Conservation (phyloP, 2,797 vertebrate species). For the Acestrorhynchus altus region DNA sequence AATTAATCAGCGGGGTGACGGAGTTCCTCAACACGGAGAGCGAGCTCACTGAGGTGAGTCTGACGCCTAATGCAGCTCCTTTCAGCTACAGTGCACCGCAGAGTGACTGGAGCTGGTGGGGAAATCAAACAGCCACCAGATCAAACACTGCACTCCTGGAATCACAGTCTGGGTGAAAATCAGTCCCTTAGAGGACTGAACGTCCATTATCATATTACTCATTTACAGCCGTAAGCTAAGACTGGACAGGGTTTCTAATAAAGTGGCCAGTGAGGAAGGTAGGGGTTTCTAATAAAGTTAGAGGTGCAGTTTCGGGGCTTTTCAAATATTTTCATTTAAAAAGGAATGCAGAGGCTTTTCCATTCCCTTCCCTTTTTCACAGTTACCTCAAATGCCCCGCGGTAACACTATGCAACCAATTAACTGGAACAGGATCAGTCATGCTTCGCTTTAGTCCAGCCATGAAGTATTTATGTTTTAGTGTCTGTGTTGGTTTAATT, state of each 20-base stretch:
- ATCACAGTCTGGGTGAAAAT: not conserved
- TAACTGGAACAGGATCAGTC: not conserved
- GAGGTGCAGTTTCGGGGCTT: no score
- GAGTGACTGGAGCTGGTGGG: not conserved
- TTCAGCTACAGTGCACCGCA: not conserved
- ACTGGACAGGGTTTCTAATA: no score
- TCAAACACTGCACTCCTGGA: not conserved
- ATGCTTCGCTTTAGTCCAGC: not conserved
- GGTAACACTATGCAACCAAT: not conserved
- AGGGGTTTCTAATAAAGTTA: not conserved
- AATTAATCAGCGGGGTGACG: slow-evolving; percentile 95
- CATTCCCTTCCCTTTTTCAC: not conserved
- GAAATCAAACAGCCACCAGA: not conserved
- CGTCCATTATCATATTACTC: no score
- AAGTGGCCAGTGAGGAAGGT: no score
- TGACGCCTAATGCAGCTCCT: slow-evolving; percentile 21
- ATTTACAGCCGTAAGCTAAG: no score
- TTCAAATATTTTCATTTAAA: not conserved
- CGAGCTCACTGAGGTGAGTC: slow-evolving; percentile 91
- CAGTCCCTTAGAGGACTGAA: no score
- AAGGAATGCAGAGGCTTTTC: not conserved
- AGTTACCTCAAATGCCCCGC: no score
- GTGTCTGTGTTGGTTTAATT: slow-evolving; percentile 9
- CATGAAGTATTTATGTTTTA: not conserved
- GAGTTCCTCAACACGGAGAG: slow-evolving; percentile 95